Conservation (phyloP, 2,888 invertebrate genomes). For the Epiblema foenella region DNA sequence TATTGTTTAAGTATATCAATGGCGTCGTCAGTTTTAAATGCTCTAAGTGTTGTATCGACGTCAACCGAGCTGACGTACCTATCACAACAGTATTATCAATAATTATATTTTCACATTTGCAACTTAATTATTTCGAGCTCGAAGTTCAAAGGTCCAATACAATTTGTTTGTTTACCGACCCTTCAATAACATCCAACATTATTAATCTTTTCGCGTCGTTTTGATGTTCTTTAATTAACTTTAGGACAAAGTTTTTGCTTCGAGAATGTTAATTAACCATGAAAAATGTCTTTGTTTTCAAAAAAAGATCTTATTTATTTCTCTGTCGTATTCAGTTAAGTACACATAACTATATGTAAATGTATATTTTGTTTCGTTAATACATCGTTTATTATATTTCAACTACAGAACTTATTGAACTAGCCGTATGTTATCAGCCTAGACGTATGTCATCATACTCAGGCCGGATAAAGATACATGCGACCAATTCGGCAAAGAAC, state of each 20-base stretch:
- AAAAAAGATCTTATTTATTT: neutral
- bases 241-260: conserved; percentile 1
- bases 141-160: conserved; percentile 4
- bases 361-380: too few species aligned
- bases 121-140: neutral
- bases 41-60: too few species aligned
- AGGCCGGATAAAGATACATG: neutral
- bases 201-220: neutral
- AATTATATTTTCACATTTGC: too few species aligned
- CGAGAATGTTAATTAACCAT: neutral
- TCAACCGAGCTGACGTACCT: too few species aligned
- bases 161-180: neutral
- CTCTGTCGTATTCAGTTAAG: neutral
- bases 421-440: too few species aligned
- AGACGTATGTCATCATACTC: too few species aligned
- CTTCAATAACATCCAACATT: neutral
- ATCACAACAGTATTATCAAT: too few species aligned
- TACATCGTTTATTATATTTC: neutral
- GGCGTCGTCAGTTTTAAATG: too few species aligned
- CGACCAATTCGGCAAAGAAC: too few species aligned
- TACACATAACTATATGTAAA: too few species aligned
- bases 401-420: too few species aligned
- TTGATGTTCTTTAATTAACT: conserved; percentile 4
- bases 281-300: neutral
- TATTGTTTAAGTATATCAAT: too few species aligned